Evolutionary conservation across 2,113 vertebrate genomes (phyloP), one percentile per base, ranked within the genome.

Genomic region (Engraulis encrasicolus): DNA sequence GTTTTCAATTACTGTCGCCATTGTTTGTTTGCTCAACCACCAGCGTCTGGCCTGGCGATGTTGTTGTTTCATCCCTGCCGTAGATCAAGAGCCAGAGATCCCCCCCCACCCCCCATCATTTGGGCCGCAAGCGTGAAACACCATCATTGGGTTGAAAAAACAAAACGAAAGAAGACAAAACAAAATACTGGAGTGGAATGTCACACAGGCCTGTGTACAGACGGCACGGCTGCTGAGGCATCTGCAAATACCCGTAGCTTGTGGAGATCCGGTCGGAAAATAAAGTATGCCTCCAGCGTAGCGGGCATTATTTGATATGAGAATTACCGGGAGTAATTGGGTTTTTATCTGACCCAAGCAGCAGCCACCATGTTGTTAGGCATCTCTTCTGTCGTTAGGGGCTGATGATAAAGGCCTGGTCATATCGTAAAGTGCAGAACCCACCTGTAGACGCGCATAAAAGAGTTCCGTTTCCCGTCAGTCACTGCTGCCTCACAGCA

Each of bases 61-160:
- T 80, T 86, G 82, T 78, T 88, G 85, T 88, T 80, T 87, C 82
- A 85, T 87, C 82, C n/a, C 78, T 66, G 37, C 23, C 79, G 78
- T 48, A 81, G 81, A 83, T 78, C 23, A 85, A 87, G 50, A 61
- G 50, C 81, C 78, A 78, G 84, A 82, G n/a, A n/a, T n/a, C n/a
- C n/a, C n/a, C n/a, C n/a, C n/a, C n/a, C n/a, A n/a, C n/a, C n/a
- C 77, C 81, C 84, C 66, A 74, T 74, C 66, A 31, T 74, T 74
- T 34, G 12, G 66, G 66, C 27, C 23, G 34, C 66, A 74, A 74
- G 66, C 23, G 4, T 11, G 31, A 74, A 27, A 74, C 31, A 4
- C 31, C 66, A 14, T 74, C 66, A 36, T 74, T 74, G 66, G 66
- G 66, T 74, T 14, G 34, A 45, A 45, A 45, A 74, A 74, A 11